Evolutionary conservation across 2,888 invertebrate species (phyloP).

Genomic region (Hemicrepidius hirtus): DNA sequence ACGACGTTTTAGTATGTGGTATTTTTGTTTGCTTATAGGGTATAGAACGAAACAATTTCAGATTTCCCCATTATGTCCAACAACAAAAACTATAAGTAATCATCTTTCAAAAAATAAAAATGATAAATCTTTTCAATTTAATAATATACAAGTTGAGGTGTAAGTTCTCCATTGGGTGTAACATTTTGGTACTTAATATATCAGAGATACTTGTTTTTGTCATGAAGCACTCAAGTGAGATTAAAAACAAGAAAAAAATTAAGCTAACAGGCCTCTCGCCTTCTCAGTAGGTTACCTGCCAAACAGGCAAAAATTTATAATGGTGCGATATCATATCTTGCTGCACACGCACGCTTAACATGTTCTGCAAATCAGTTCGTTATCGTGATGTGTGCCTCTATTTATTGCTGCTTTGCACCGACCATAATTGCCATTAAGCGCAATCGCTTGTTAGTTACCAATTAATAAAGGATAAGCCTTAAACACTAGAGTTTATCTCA

Average conservation of each 20-base stretch:
- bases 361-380: conserved; percentile 50
- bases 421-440: conserved; percentile 45
- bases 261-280: background rate
- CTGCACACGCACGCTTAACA: conserved; percentile 47
- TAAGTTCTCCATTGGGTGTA: too few relatives aligned
- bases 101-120: too few relatives aligned
- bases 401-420: conserved; percentile 47
- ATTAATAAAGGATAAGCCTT: conserved; percentile 50
- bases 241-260: conserved; percentile 6
- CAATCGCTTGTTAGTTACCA: conserved; percentile 48
- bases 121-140: too few relatives aligned
- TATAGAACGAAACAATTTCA: too few relatives aligned
- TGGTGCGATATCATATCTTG: conserved; percentile 44
- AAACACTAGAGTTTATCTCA: conserved; percentile 40
- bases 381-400: conserved; percentile 49
- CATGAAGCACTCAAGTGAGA: background rate
- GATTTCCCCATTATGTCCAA: too few relatives aligned
- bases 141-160: too few relatives aligned
- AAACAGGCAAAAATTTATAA: conserved; percentile 32
- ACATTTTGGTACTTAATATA: too few relatives aligned
- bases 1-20: too few relatives aligned
- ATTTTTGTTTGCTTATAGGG: too few relatives aligned
- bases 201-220: too few relatives aligned
- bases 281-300: conserved; percentile 28
- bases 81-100: too few relatives aligned